Evolutionary conservation across 2,113 vertebrate species (phyloP), one percentile per base, ranked within the genome.

Genomic region (Zeus faber): DNA sequence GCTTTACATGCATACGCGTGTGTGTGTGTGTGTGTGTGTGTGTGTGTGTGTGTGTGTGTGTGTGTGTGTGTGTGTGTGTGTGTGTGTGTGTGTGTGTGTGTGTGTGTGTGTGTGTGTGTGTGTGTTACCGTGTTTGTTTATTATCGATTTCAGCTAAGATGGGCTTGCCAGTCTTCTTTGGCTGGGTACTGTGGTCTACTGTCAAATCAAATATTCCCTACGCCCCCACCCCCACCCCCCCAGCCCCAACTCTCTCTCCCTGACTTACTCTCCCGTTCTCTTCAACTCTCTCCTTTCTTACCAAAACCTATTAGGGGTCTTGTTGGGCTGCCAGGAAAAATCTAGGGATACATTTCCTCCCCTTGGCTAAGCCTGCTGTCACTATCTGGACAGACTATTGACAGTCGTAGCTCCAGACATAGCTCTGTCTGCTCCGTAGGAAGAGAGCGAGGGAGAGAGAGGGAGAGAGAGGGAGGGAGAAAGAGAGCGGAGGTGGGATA

Each of bases 371-470:
- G 75, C 79, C 76, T 63, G 48, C 65, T 68, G 65, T 68, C 60
- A 60, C 79, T 86, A 84, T 89, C 83, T 79, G 76, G 70, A 75
- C 76, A 79, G 77, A 83, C 76, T 85, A 85, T 81, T 85, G 80
- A 83, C 44, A 41, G 67, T 67, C 67, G 65, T 56, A 2, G 49
- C 70, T 65, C 66, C 72, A 84, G 77, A 81, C 79, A 69, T 55
- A 46, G 55, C 54, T 63, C 50, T 71, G 62, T 54, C 57, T 74
- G n/a, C 65, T 39, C 49, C 64, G 74, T 48, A 70, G 59, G 67
- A 78, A 75, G 70, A 49, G 49, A 54, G 69, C 10, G 65, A 14
- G 78, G 76, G 63, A 70, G 59, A 71, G 59, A 54, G 67, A 74
- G 67, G 23, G 29, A 61, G 61, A 65, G 55, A 45, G 57, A 46